These are phyloP conservation scores for Catocala sponsa DNA, from an alignment of 2,888 invertebrate genomes.

Conservation along the genomic window DNA sequence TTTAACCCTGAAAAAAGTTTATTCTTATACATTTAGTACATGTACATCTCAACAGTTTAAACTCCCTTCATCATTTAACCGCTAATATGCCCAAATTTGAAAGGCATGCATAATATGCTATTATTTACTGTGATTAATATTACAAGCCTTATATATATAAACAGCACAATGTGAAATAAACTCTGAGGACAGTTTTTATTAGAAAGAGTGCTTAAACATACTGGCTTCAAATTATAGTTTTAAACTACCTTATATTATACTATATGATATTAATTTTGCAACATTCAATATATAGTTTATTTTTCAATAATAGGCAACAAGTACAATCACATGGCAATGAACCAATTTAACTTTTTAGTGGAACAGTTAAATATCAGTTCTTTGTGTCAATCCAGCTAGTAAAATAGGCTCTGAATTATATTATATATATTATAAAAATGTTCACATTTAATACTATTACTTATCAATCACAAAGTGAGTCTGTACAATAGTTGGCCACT, in stretches of 20 bases:
- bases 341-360: slow-evolving; percentile 29
- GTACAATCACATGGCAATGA: slow-evolving; percentile 31
- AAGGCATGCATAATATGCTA: too few species aligned
- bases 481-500: slow-evolving; percentile 65
- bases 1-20: too few species aligned
- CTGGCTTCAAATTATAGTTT: slow-evolving; percentile 37
- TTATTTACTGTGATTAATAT: too few species aligned
- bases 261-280: slow-evolving; percentile 29
- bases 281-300: slow-evolving; percentile 39
- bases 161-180: slow-evolving; percentile 38
- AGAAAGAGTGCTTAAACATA: slow-evolving; percentile 28
- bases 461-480: slow-evolving; percentile 65
- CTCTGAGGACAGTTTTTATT: slow-evolving; percentile 27
- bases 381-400: slow-evolving; percentile 41
- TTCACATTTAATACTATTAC: slow-evolving; percentile 60
- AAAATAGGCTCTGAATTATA: slow-evolving; percentile 54
- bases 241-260: slow-evolving; percentile 29
- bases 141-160: neutral
- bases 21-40: too few species aligned
- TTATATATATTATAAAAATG: slow-evolving; percentile 49
- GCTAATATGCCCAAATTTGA: too few species aligned
- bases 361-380: slow-evolving; percentile 50
- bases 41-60: too few species aligned
- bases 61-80: too few species aligned
- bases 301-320: slow-evolving; percentile 39